Conservation (phyloP, 1,140 invertebrate genomes). For the Pseudomyrmex cubaensis region DNA sequence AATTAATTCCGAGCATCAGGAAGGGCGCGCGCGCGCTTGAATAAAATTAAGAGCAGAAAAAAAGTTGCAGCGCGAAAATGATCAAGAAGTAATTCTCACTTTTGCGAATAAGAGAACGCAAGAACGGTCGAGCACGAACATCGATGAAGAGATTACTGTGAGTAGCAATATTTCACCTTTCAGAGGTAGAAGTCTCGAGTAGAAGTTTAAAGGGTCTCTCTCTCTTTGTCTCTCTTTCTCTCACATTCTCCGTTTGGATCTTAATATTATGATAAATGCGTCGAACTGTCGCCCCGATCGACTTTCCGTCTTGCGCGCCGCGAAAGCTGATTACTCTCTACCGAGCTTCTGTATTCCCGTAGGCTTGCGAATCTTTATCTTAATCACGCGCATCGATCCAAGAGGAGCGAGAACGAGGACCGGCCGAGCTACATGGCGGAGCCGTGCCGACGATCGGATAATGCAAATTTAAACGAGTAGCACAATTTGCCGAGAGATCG, state of each 20-base stretch:
- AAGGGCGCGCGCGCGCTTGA: no score
- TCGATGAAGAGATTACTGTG: not conserved
- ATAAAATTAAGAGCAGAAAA: no score
- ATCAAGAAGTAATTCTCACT: no score
- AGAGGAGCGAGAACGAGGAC: not conserved
- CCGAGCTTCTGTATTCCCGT: not conserved
- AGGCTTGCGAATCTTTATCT: constrained; percentile 50
- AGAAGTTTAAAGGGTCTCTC: constrained; percentile 4
- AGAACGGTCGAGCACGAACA: not conserved
- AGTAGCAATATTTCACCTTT: constrained; percentile 28
- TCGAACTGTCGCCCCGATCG: constrained; percentile 8
- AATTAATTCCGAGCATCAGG: no score
- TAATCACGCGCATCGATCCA: constrained; percentile 40
- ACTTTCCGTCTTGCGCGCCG: not conserved
- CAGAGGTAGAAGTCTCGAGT: not conserved
- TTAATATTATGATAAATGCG: constrained; percentile 38
- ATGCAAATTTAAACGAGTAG: constrained; percentile 60
- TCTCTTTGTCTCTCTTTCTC: no score
- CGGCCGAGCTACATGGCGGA: not conserved
- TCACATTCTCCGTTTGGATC: constrained; percentile 5
- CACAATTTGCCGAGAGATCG: constrained; percentile 20
- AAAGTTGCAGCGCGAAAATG: no score
- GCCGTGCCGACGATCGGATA: constrained; percentile 52
- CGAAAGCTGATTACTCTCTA: constrained; percentile 25
- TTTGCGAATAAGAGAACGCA: not conserved